Evolutionary conservation across 2,113 vertebrate genomes (phyloP).

Genomic region (Bolborhynchus lineola): DNA sequence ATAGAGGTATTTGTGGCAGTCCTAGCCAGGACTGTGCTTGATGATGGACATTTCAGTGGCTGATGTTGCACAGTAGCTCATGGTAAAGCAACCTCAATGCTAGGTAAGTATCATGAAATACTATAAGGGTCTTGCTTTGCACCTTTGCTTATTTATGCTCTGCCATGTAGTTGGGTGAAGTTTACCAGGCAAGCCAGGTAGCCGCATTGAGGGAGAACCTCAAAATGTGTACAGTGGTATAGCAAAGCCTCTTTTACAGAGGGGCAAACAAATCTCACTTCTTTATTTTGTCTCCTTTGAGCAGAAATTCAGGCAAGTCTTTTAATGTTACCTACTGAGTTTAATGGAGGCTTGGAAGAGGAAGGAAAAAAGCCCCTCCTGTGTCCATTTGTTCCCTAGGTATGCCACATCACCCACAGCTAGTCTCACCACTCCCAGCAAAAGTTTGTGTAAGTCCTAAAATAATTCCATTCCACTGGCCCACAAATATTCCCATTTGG

Average conservation of each 20-base stretch:
- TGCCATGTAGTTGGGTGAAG: not conserved
- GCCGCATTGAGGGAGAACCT: not conserved
- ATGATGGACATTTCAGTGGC: not conserved
- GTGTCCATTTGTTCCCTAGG: not conserved
- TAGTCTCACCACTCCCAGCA: conserved; percentile 19
- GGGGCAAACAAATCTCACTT: not conserved
- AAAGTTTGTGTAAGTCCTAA: conserved; percentile 47
- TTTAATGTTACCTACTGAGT: not conserved
- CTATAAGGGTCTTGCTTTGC: not conserved
- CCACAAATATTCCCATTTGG: conserved; percentile 44
- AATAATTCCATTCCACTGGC: conserved; percentile 41
- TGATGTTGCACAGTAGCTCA: not conserved
- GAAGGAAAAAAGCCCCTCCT: not conserved
- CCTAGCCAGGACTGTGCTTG: not conserved
- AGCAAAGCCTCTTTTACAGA: not conserved
- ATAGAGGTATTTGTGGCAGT: not conserved
- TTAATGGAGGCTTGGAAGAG: not conserved
- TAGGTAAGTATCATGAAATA: not conserved
- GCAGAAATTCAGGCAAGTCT: not conserved
- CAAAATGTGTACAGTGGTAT: not conserved
- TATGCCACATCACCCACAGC: not conserved
- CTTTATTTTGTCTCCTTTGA: not conserved
- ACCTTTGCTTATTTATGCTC: not conserved
- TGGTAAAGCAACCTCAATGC: not conserved
- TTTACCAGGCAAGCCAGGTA: not conserved